Conservation (phyloP, 2,113 vertebrate genomes). For the Megaceryle torquata region DNA sequence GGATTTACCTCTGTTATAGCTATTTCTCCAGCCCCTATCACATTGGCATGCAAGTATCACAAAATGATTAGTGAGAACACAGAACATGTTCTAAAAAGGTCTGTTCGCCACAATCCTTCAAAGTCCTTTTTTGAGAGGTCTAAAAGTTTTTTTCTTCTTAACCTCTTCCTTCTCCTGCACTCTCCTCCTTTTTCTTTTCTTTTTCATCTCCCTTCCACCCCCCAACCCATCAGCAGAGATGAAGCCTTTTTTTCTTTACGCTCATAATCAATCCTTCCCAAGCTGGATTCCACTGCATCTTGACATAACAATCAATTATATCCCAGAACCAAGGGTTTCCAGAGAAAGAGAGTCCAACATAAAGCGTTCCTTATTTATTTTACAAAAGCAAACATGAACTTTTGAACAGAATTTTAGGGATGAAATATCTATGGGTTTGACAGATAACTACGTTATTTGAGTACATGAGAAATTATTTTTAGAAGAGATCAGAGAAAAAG, state of each 20-base stretch:
- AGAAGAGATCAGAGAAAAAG: constrained; percentile 9
- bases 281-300: constrained; percentile 46
- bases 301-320: constrained; percentile 65
- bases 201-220: constrained; percentile 37
- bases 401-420: constrained; percentile 30
- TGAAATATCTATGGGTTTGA: not conserved
- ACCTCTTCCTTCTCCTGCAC: not conserved
- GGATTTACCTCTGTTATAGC: not conserved
- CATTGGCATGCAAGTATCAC: not conserved
- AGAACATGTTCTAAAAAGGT: not conserved
- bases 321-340: constrained; percentile 15
- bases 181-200: not conserved
- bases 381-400: constrained; percentile 44
- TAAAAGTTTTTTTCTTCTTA: not conserved
- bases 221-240: not conserved
- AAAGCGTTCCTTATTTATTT: constrained; percentile 40
- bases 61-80: not conserved
- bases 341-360: not conserved
- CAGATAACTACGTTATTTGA: not conserved
- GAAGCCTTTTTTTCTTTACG: constrained; percentile 45
- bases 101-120: not conserved
- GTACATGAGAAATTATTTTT: not conserved
- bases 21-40: not conserved
- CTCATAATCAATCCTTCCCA: constrained; percentile 53
- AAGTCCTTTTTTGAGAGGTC: not conserved